Base-by-base conservation (phyloP, 2,888 invertebrate genomes). In the Drosophila cyrtoloma region DNA sequence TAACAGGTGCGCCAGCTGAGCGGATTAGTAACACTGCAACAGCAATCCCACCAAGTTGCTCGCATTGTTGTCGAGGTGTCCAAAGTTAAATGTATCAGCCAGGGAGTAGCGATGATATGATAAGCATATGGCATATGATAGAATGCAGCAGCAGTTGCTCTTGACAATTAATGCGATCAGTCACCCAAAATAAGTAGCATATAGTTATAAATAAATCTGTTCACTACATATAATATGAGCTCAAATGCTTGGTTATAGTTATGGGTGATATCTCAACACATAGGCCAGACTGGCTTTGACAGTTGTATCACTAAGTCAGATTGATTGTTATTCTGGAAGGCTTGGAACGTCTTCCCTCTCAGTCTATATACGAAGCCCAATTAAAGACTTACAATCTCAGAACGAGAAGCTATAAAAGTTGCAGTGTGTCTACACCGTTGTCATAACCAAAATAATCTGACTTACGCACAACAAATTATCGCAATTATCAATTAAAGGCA, bases 1-100 rank as follows among this genome's bases (percentile, higher is more conserved):
- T 90, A 90, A 90, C 89, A 89, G 89, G 89, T 89, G 89, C 74
- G 80, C 60, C 63, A 47, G 51, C 60, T 77, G 84, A 84, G 79
- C 83, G 71, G 89, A 72, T 89, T 86, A 85, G 51, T 57, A 53
- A 50, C 50, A 56, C 81, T 61, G 55, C 72, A 68, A 57, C 80
- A 63, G 51, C 72, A 68, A 59, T 74, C 44, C 58, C 53, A 63
- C 7, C 22, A 47, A 66, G 53, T 61, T 52, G 30, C 53, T 51
- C 42, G 30, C 58, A 68, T 64, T 71, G 72, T 65, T 42, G 14
- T n/a, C 10, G 37, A 75, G 78, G 85, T 84, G 87, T 63, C 78
- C 63, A 65, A 77, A 84, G 81, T 82, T 75, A 77, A 86, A 61
- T 70, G 52, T 53, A 73, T 56, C 57, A 32, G 42, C 50, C 59